These are phyloP conservation scores for Chymomyza procnemis DNA, from an alignment of 2,888 invertebrate species.

Conservation along the genomic window DNA sequence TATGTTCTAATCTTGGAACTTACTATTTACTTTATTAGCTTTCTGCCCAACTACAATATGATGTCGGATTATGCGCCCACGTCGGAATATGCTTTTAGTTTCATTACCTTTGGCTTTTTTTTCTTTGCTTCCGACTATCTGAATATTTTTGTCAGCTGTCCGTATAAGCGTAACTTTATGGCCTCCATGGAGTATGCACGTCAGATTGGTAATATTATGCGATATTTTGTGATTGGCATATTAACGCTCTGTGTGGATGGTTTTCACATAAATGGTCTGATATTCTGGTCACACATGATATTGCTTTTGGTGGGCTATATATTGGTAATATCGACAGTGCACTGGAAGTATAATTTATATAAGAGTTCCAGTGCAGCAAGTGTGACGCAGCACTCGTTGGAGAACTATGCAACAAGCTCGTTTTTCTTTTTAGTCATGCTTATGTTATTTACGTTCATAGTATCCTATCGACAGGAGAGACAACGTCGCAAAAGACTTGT, in stretches of 20 bases:
- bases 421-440: background rate
- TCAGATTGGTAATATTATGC: slow-evolving; percentile 24
- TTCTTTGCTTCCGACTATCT: slow-evolving; percentile 26
- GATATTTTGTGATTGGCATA: slow-evolving; percentile 27
- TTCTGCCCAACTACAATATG: slow-evolving; percentile 40
- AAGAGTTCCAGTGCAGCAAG: slow-evolving; percentile 11
- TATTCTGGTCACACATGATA: slow-evolving; percentile 37
- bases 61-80: slow-evolving; percentile 38
- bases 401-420: background rate
- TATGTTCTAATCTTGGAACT: no score
- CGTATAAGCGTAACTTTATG: background rate
- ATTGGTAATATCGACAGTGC: slow-evolving; percentile 14
- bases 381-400: background rate
- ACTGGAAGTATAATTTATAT: background rate
- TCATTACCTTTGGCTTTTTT: slow-evolving; percentile 20
- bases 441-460: background rate
- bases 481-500: background rate
- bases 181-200: slow-evolving; percentile 19
- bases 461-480: slow-evolving; percentile 23
- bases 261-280: slow-evolving; percentile 16
- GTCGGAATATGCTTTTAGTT: slow-evolving; percentile 29
- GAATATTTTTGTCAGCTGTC: slow-evolving; percentile 2
- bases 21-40: no score
- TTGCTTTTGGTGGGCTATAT: slow-evolving; percentile 27
- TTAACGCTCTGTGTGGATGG: slow-evolving; percentile 32